Base-by-base conservation (phyloP, 2,888 invertebrate genomes). In the Hololepta plana region DNA sequence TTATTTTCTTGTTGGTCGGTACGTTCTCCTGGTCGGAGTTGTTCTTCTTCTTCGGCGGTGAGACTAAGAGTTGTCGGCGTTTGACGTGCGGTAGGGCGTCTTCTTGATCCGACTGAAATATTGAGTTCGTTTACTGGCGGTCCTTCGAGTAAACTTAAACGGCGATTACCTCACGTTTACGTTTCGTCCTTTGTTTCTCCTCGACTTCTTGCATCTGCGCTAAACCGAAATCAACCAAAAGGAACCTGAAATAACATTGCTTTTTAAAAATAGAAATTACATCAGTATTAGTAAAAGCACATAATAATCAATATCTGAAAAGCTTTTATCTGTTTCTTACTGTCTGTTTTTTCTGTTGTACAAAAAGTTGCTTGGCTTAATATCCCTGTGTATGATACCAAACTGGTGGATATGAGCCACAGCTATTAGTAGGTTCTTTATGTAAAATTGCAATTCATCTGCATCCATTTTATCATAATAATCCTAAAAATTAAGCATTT, bases 291-390 rank as follows among this genome's bases (percentile, higher is more conserved):
- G 19, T 20, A 24, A 23, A 23, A 29, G n/a, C 29, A 15, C 17
- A 17, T 20, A 10, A 26, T 24, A 24, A 30, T 15, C 24, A 17
- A n/a, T n/a, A 10, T 6, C 16, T 24, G 9, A 21, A 11, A 24
- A 12, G 11, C 12, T 14, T 21, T 15, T 14, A 15, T n/a, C n/a
- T n/a, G n/a, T n/a, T 16, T 35, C 35, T 44, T 46, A 70, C 71
- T 62, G 64, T 38, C 60, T 60, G 32, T 63, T 66, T 14, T 62
- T 60, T 8, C 84, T 61, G 51, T 85, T 77, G 46, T 82, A 87
- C 6, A 90, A 61, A 51, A 90, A 90, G 58, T 90, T 90, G 53
- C 76, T 81, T 2, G 90, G 90, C 53, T 90, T 90, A 20, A 90
- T 70, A 46, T 90, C 90, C 28, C 90, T 61, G 49, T 90, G 90